These are phyloP conservation scores for Gavia stellata DNA, from an alignment of 2,113 vertebrate species.

Conservation along the genomic window DNA sequence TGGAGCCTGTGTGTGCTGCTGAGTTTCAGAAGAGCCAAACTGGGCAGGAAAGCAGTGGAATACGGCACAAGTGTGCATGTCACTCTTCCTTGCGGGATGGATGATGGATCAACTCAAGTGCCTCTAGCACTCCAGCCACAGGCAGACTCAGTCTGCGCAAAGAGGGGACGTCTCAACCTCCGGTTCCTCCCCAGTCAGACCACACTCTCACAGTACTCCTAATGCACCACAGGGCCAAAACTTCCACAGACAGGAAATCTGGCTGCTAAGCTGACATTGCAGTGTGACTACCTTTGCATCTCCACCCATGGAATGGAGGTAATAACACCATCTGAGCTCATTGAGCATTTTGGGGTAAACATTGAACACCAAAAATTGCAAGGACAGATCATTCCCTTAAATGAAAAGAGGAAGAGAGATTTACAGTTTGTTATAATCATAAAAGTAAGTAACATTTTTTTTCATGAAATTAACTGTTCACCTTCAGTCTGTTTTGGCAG, in stretches of 20 bases:
- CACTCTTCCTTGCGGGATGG: not conserved
- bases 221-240: not conserved
- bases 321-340: not conserved
- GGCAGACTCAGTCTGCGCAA: not conserved
- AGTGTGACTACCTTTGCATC: not conserved
- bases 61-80: not conserved
- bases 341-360: not conserved
- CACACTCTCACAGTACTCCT: not conserved
- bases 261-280: not conserved
- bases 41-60: not conserved
- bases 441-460: not conserved
- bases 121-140: not conserved
- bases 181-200: not conserved
- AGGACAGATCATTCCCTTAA: not conserved
- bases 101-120: not conserved
- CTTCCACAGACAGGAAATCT: not conserved
- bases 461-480: not conserved
- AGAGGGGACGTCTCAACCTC: not conserved
- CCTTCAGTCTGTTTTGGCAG: not conserved
- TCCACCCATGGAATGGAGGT: not conserved
- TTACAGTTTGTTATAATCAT: not conserved
- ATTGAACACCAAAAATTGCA: not conserved
- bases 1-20: not conserved
- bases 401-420: not conserved
- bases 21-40: not conserved